These are phyloP conservation scores for Halichondria panicea DNA, from an alignment of 37 sponge, comb jelly and placozoan genomes.

Conservation along the genomic window DNA sequence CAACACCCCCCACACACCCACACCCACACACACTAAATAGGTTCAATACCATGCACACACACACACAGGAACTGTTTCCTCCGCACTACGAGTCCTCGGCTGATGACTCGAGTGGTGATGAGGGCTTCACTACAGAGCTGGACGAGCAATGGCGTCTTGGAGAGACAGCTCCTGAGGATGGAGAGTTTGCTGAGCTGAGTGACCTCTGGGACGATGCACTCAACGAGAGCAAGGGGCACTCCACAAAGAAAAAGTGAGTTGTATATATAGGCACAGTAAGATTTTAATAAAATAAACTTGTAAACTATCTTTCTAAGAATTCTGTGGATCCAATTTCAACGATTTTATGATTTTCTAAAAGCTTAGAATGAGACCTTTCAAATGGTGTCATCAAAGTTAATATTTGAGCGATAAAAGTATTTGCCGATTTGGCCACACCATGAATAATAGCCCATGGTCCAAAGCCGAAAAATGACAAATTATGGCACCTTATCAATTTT, in stretches of 20 bases:
- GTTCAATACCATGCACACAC: not conserved
- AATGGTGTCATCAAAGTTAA: no score
- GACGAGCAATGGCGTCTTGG: conserved; percentile 32
- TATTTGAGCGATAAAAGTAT: no score
- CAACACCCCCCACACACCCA: not conserved
- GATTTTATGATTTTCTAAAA: no score
- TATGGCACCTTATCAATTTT: no score
- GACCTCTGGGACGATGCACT: conserved; percentile 68
- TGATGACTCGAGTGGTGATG: conserved; percentile 26
- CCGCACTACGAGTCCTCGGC: conserved; percentile 29
- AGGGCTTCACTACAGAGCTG: not conserved
- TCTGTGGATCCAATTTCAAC: no score
- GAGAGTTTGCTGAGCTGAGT: conserved; percentile 35
- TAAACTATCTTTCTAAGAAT: no score
- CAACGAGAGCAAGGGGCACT: conserved; percentile 16
- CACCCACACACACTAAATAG: not conserved
- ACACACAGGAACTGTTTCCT: conserved; percentile 49
- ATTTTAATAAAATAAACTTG: no score
- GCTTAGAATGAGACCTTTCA: no score
- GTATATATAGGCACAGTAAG: no score
- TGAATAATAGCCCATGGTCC: no score
- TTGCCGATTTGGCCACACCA: no score
- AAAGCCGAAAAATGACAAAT: no score
- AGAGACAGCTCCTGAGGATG: conserved; percentile 3
- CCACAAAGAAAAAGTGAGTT: not conserved